Base-by-base conservation (phyloP, 2,888 invertebrate genomes). In the Plagodis pulveraria region DNA sequence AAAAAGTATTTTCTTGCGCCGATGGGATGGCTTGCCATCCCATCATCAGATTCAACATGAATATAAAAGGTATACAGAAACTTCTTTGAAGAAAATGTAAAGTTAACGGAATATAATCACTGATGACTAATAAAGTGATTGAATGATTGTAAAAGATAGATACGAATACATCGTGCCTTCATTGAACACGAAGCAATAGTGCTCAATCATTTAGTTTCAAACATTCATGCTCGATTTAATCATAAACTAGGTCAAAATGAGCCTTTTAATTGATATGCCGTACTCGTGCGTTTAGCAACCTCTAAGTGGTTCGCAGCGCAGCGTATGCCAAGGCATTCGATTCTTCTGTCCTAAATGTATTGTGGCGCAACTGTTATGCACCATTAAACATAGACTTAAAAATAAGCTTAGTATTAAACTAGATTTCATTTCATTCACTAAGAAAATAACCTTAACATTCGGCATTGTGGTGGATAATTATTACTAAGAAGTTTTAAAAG, bases 251-350 rank as follows among this genome's bases (percentile, higher is more conserved):
- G 86, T 73, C 86, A 80, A 68, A 70, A 69, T 67, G 69, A 64
- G 74, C 72, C 71, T 70, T 77, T 79, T 81, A 87, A 86, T 88
- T 86, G 80, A 82, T 87, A 87, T 87, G 80, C 84, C 71, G 74
- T 76, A 68, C 80, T 76, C 77, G 77, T 76, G 70, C 68, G 76
- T 85, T 84, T 80, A 77, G 78, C 78, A 84, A 85, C 78, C 69
- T 72, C 68, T 67, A 71, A 72, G 71, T 73, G 73, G 66, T 66
- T 69, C 68, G 62, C 71, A 71, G 70, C 68, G 62, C 71, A 71
- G 70, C 70, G 69, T 71, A 73, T 70, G 73, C 69, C 69, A 65
- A 72, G 72, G 72, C 71, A 66, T 71, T 77, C 68, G 67, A 73
- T 54, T 68, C 75, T 73, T 71, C 73, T 62, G 71, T 75, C 67